These are phyloP conservation scores for Telenomus remus DNA, from an alignment of 1,140 invertebrate species.

Conservation along the genomic window DNA sequence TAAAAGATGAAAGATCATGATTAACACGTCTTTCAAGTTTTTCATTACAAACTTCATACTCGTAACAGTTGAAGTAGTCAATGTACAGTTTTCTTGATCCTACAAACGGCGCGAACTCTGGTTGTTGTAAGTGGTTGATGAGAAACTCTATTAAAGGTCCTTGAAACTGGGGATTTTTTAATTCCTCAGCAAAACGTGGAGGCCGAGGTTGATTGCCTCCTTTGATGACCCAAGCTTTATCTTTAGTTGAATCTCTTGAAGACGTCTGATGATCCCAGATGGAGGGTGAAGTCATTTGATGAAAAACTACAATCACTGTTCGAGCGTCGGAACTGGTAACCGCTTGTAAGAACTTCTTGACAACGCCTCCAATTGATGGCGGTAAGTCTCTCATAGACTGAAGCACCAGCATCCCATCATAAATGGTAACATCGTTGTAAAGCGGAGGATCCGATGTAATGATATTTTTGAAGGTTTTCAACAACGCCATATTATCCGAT, in stretches of 20 bases:
- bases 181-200: slow-evolving; percentile 5
- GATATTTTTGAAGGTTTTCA: slow-evolving; percentile 56
- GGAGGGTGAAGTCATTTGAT: slow-evolving; percentile 3
- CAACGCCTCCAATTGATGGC: slow-evolving; percentile 25
- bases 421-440: slow-evolving; percentile 17
- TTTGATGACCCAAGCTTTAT: background rate
- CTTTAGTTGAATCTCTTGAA: background rate
- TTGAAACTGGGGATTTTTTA: slow-evolving; percentile 16
- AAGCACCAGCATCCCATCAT: slow-evolving; percentile 44
- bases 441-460: background rate
- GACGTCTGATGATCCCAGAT: slow-evolving; percentile 36
- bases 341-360: slow-evolving; percentile 33
- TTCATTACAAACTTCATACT: slow-evolving; percentile 6
- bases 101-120: slow-evolving; percentile 9
- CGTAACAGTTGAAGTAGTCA: slow-evolving; percentile 10
- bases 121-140: background rate
- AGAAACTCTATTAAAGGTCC: slow-evolving; percentile 7
- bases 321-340: slow-evolving; percentile 11
- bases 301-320: slow-evolving; percentile 23
- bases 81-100: slow-evolving; percentile 6
- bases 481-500: slow-evolving; percentile 57
- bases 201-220: slow-evolving; percentile 14
- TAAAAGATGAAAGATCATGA: slow-evolving; percentile 10
- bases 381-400: slow-evolving; percentile 42
- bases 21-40: background rate